Evolutionary conservation across 2,113 vertebrate species (phyloP).

Genomic region (Ictalurus furcatus): DNA sequence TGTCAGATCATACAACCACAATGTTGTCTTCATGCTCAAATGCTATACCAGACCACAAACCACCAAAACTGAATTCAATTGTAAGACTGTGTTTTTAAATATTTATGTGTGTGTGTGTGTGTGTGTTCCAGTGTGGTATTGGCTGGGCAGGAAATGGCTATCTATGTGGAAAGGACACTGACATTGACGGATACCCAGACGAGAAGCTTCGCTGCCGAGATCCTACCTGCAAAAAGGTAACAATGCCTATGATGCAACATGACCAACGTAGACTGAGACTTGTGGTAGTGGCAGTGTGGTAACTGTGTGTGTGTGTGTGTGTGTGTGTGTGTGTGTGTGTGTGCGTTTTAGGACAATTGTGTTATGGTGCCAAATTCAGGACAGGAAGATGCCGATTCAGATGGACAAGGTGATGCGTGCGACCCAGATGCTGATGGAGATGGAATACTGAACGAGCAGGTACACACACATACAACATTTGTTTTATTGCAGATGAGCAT

Average conservation of each 20-base stretch:
- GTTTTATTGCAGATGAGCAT: background rate
- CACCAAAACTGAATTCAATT: background rate
- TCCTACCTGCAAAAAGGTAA: constrained; percentile 87
- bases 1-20: background rate
- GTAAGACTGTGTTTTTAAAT: constrained; percentile 1
- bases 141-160: constrained; percentile 97
- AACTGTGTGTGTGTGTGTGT: constrained; percentile 13
- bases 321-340: background rate
- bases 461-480: constrained; percentile 53
- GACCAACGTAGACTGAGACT: background rate
- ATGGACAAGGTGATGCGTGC: constrained; percentile 88
- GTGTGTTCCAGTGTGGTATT: constrained; percentile 84
- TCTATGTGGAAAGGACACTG: constrained; percentile 91
- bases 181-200: constrained; percentile 96
- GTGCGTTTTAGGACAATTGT: constrained; percentile 86
- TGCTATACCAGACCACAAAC: background rate
- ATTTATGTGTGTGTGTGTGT: background rate
- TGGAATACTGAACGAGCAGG: constrained; percentile 91
- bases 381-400: constrained; percentile 91
- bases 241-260: background rate
- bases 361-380: constrained; percentile 92
- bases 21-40: background rate
- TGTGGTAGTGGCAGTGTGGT: background rate
- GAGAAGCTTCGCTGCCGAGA: constrained; percentile 89
- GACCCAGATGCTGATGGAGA: constrained; percentile 95